Evolutionary conservation across 2,888 invertebrate genomes (phyloP), one percentile per base, ranked within the genome.

Genomic region (Aporophyla nigra): DNA sequence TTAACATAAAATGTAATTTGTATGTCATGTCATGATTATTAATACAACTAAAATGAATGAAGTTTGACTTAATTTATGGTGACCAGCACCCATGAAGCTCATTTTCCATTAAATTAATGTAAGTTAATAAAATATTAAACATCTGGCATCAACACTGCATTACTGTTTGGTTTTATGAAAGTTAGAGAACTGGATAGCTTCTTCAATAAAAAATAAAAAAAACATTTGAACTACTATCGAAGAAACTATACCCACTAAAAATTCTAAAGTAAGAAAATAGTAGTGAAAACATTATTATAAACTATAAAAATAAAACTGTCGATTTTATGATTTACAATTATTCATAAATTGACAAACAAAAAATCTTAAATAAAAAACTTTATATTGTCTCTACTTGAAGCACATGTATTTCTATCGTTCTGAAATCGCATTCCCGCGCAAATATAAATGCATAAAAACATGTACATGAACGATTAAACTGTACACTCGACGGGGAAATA

Each of bases 401-500:
- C 66, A 71, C 76, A 67, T 70, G 59, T 75, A 76, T 72, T 75
- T 59, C 5, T 24, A 77, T 74, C 85, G 84, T 88, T 90, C 88
- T 89, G 89, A 92, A 92, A 92, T 90, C 91, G 87, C 86, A 90
- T 87, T 88, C 73, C 76, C 61, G 71, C 59, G 46, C 68, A 72
- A 82, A 81, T 84, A 90, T 94, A 93, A 94, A 94, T 94, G 93
- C 93, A 93, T 77, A 87, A 82, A 85, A 76, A 86, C 82, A 86
- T 80, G 86, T 85, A 86, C 80, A 84, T 33, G 65, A 71, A 78
- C 67, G 68, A 82, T 51, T 68, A 62, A 67, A 72, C 80, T 70
- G 79, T 85, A 83, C 79, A 80, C 70, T 65, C 12, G 56, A 43
- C 43, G 71, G 67, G 58, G 62, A 86, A 83, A 86, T 80, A 81